Evolutionary conservation across 1,140 invertebrate species (phyloP).

Genomic region (Drosophila prosaltans): DNA sequence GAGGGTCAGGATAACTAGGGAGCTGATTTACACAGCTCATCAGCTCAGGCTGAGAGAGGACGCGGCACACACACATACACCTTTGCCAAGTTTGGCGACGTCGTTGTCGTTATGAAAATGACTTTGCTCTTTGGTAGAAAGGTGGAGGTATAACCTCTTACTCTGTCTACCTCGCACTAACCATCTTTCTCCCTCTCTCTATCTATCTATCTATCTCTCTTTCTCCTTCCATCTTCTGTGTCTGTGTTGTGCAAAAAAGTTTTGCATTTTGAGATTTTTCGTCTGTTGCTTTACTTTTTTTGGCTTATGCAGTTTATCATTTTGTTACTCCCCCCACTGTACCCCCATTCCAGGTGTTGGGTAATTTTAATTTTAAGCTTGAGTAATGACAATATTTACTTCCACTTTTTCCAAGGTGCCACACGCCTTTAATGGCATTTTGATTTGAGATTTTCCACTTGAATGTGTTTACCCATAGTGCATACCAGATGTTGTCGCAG

Average conservation of each 20-base stretch:
- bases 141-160: not conserved
- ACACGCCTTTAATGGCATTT: slow-evolving; percentile 80
- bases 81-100: slow-evolving; percentile 71
- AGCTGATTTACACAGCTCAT: slow-evolving; percentile 52
- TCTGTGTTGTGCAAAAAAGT: slow-evolving; percentile 66
- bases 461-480: slow-evolving; percentile 18
- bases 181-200: slow-evolving; percentile 20
- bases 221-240: slow-evolving; percentile 16
- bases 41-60: slow-evolving; percentile 25
- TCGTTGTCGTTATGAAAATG: slow-evolving; percentile 80
- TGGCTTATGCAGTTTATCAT: slow-evolving; percentile 82
- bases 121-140: slow-evolving; percentile 66
- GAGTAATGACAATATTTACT: slow-evolving; percentile 83
- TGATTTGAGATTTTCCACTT: slow-evolving; percentile 72
- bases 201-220: not conserved
- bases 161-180: slow-evolving; percentile 5
- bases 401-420: slow-evolving; percentile 73
- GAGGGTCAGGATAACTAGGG: slow-evolving; percentile 16
- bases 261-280: slow-evolving; percentile 79
- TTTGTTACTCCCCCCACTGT: slow-evolving; percentile 40
- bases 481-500: slow-evolving; percentile 15
- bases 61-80: slow-evolving; percentile 38
- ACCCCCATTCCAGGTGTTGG: slow-evolving; percentile 64
- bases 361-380: slow-evolving; percentile 83
- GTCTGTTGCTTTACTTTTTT: slow-evolving; percentile 53